These are phyloP conservation scores for Cossypha heuglini DNA, from an alignment of 2,797 vertebrate genomes.

Conservation along the genomic window DNA sequence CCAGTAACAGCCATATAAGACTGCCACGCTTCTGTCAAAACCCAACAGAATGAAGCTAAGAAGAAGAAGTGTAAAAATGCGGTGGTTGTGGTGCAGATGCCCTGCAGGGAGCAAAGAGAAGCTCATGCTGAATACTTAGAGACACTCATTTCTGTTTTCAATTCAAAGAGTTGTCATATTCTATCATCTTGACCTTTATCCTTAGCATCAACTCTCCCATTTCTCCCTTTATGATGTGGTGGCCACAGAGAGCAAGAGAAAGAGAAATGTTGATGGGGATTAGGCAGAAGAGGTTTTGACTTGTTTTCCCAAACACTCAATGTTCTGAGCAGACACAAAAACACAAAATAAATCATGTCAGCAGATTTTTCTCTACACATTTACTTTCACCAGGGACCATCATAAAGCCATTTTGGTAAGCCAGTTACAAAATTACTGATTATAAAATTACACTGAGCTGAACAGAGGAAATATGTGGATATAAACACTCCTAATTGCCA, in stretches of 20 bases:
- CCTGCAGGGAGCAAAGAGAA: slow-evolving; percentile 76
- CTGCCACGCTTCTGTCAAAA: slow-evolving; percentile 99
- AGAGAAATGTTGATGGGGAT: neutral
- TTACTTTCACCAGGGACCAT: neutral
- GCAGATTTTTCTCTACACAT: neutral
- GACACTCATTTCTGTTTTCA: slow-evolving; percentile 1
- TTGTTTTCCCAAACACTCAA: neutral
- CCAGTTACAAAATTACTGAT: neutral
- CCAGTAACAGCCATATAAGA: slow-evolving; percentile 99
- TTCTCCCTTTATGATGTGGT: neutral
- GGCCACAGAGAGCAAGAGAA: neutral
- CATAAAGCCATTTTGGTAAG: neutral
- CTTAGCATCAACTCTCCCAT: neutral
- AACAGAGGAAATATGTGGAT: neutral
- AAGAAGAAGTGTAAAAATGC: slow-evolving; percentile 99
- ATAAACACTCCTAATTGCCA: neutral
- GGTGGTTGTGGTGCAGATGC: slow-evolving; percentile 95
- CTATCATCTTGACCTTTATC: slow-evolving; percentile 26
- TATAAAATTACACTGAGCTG: neutral
- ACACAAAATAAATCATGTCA: neutral
- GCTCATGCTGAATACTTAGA: slow-evolving; percentile 31
- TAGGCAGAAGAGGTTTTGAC: neutral
- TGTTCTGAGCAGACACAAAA: neutral
- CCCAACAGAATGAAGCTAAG: slow-evolving; percentile 99
- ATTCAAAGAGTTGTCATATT: slow-evolving; percentile 8